These are phyloP conservation scores for Morelia viridis DNA, from an alignment of 2,797 vertebrate species.

Conservation along the genomic window DNA sequence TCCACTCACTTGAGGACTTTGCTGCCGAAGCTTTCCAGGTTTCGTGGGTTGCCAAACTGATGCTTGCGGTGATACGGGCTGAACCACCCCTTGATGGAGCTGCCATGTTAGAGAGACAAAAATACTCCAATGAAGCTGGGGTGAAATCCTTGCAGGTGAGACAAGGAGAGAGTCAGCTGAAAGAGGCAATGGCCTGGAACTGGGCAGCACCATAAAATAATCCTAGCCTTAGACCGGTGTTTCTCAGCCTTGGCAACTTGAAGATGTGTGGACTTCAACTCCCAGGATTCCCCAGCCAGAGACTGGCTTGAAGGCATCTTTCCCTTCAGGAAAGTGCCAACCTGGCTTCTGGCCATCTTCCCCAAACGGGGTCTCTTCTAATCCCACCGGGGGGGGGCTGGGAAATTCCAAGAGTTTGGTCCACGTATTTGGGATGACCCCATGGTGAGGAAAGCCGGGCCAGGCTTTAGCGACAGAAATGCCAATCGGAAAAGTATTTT, in stretches of 20 bases:
- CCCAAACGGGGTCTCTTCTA: too few relatives aligned
- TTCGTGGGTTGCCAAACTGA: conserved; percentile 76
- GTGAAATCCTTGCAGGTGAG: neutral
- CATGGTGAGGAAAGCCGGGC: too few relatives aligned
- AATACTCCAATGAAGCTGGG: neutral
- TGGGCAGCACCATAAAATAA: neutral
- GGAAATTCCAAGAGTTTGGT: too few relatives aligned
- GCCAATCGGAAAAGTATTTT: too few relatives aligned
- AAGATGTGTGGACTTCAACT: too few relatives aligned
- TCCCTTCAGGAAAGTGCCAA: too few relatives aligned
- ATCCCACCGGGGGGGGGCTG: too few relatives aligned
- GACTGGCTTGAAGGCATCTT: too few relatives aligned
- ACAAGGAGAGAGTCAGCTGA: neutral
- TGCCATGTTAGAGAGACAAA: conserved; percentile 39
- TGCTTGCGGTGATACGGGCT: conserved; percentile 73
- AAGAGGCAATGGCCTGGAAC: neutral
- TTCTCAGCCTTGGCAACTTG: too few relatives aligned
- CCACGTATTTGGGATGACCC: too few relatives aligned
- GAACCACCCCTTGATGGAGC: conserved; percentile 74
- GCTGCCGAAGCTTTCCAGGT: conserved; percentile 71
- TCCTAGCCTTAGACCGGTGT: neutral
- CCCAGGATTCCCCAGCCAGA: too few relatives aligned
- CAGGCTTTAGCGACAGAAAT: neutral
- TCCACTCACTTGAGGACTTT: conserved; percentile 72
- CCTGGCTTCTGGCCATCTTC: too few relatives aligned